phyloP scores from a whole-genome alignment of 2,113 vertebrate species.

The Chaenocephalus aceratus region DNA sequence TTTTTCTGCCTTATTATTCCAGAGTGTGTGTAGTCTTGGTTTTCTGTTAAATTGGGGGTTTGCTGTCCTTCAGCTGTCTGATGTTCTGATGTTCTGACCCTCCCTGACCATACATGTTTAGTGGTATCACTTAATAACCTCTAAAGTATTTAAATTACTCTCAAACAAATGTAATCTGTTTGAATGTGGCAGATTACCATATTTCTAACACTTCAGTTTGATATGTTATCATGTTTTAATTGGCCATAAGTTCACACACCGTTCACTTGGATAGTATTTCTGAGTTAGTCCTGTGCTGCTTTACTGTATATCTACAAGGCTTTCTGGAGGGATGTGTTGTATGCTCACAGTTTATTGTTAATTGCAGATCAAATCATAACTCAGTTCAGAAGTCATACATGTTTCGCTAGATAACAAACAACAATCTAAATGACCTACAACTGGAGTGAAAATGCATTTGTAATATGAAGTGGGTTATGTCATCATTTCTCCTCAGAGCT shows the following conservation, averaged over 20 bases:
- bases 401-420: not conserved
- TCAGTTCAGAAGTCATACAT: not conserved
- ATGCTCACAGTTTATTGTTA: not conserved
- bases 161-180: not conserved
- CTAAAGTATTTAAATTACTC: not conserved
- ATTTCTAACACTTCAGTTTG: too few species aligned
- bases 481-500: not conserved
- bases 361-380: not conserved
- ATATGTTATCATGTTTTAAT: not conserved
- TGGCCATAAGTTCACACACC: not conserved
- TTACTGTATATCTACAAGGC: not conserved
- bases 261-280: not conserved
- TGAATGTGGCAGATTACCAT: too few species aligned
- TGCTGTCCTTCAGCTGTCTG: slow-evolving; percentile 9
- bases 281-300: not conserved
- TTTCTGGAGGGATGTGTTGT: not conserved
- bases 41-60: slow-evolving; percentile 33
- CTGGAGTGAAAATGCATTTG: not conserved
- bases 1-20: slow-evolving; percentile 69
- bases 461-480: not conserved
- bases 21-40: slow-evolving; percentile 23
- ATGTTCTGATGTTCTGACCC: slow-evolving; percentile 28
- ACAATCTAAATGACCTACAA: too few species aligned
- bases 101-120: slow-evolving; percentile 9
- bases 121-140: not conserved